Conservation (phyloP, 2,113 vertebrate genomes). For the Polypterus senegalus region DNA sequence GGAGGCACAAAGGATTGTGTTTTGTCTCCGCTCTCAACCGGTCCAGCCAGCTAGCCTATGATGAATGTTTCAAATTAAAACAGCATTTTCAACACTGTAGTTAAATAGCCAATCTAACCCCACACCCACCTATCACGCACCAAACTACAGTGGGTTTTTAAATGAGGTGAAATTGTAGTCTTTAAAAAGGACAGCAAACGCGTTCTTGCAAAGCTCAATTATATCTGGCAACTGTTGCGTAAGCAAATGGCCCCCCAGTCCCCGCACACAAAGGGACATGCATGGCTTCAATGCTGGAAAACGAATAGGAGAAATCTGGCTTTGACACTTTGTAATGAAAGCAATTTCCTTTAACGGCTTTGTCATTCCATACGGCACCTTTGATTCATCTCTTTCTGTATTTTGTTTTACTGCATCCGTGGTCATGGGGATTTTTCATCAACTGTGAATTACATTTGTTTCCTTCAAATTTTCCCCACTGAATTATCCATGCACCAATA, state of each 20-base stretch:
- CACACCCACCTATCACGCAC: too few relatives aligned
- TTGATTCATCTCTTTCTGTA: constrained; percentile 1
- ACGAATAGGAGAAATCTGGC: not conserved
- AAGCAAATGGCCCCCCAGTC: not conserved
- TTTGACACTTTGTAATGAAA: constrained; percentile 4
- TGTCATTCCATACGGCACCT: not conserved
- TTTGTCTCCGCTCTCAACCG: too few relatives aligned
- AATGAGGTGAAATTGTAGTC: too few relatives aligned
- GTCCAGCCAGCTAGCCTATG: too few relatives aligned
- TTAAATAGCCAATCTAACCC: too few relatives aligned
- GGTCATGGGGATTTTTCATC: constrained; percentile 2
- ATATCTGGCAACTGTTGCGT: too few relatives aligned
- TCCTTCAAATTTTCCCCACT: constrained; percentile 9
- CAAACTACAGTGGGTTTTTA: too few relatives aligned
- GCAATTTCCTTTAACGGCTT: constrained; percentile 13
- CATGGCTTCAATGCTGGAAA: constrained; percentile 1
- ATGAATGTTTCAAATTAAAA: too few relatives aligned
- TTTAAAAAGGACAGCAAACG: too few relatives aligned
- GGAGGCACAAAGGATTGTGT: too few relatives aligned
- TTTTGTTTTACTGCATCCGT: constrained; percentile 5
- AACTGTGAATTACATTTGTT: constrained; percentile 4
- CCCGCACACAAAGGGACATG: not conserved
- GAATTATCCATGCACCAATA: constrained; percentile 28
- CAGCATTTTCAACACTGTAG: too few relatives aligned
- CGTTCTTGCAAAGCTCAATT: too few relatives aligned